Conservation (phyloP, 92 coral and sea anemone genomes). For the Pocillopora grandis region DNA sequence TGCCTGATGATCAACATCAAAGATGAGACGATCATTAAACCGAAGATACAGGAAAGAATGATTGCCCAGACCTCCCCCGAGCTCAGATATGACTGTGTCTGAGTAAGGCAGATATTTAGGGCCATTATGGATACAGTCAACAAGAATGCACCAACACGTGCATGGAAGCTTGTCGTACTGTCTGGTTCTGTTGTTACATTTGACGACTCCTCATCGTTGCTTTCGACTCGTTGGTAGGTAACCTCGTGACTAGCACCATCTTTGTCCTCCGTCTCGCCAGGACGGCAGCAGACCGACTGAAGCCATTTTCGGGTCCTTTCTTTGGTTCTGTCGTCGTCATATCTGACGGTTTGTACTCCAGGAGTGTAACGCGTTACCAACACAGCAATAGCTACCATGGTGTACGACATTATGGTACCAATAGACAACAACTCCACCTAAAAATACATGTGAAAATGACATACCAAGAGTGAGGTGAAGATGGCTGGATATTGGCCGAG, state of each 20-base stretch:
- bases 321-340: conserved; percentile 32
- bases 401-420: conserved; percentile 83
- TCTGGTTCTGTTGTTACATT: not conserved
- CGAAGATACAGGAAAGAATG: conserved; percentile 62
- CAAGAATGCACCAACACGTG: conserved; percentile 47
- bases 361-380: conserved; percentile 83
- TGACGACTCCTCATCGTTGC: not conserved
- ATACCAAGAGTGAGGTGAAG: no score
- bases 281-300: conserved; percentile 58
- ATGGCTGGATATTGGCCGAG: no score
- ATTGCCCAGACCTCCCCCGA: conserved; percentile 65
- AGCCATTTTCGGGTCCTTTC: conserved; percentile 59
- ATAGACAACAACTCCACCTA: conserved; percentile 80
- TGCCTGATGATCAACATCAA: conserved; percentile 73
- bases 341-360: conserved; percentile 60
- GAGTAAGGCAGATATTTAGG: conserved; percentile 55
- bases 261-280: conserved; percentile 2
- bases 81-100: conserved; percentile 34
- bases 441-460: not conserved
- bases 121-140: conserved; percentile 57
- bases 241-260: conserved; percentile 9
- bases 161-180: conserved; percentile 58
- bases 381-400: conserved; percentile 86
- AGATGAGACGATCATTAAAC: conserved; percentile 55
- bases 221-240: conserved; percentile 27